Evolutionary conservation across 2,113 vertebrate genomes (phyloP).

Genomic region (Rousettus leschenaultii): DNA sequence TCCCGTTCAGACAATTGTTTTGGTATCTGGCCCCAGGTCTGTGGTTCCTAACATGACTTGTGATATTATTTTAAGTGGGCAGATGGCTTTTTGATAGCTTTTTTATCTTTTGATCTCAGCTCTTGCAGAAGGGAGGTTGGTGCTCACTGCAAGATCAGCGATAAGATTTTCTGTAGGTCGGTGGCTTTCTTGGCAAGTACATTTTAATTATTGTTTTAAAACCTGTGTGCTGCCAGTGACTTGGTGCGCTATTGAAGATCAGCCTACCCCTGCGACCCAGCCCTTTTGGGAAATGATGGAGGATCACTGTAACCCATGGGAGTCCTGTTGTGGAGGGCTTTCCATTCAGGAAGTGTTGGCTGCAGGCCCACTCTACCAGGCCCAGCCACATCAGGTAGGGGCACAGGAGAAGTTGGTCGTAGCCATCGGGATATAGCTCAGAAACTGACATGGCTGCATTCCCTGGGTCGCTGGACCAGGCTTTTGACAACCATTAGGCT

Average conservation of each 20-base stretch:
- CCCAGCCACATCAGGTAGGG: neutral
- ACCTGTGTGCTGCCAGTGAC: conserved; percentile 42
- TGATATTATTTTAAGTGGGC: conserved; percentile 79
- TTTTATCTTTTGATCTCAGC: conserved; percentile 74
- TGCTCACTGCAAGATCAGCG: conserved; percentile 74
- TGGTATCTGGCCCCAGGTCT: conserved; percentile 74
- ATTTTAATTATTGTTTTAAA: conserved; percentile 71
- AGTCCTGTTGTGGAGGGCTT: neutral
- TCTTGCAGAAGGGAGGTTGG: conserved; percentile 73
- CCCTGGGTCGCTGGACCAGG: neutral
- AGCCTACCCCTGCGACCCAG: neutral
- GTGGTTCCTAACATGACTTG: conserved; percentile 77
- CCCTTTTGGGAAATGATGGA: conserved; percentile 23
- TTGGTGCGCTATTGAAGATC: conserved; percentile 65
- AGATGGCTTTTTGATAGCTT: conserved; percentile 78
- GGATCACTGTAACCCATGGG: neutral
- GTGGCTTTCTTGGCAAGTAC: conserved; percentile 70
- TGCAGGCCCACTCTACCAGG: neutral
- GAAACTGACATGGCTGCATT: conserved; percentile 7
- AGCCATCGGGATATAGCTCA: neutral
- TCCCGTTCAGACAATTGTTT: conserved; percentile 75
- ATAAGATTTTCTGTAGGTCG: conserved; percentile 75
- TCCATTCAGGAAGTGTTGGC: neutral
- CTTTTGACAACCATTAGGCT: conserved; percentile 10
- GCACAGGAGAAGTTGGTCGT: neutral